These are phyloP conservation scores for Tinea pellionella DNA, from an alignment of 2,888 invertebrate genomes.

Conservation along the genomic window DNA sequence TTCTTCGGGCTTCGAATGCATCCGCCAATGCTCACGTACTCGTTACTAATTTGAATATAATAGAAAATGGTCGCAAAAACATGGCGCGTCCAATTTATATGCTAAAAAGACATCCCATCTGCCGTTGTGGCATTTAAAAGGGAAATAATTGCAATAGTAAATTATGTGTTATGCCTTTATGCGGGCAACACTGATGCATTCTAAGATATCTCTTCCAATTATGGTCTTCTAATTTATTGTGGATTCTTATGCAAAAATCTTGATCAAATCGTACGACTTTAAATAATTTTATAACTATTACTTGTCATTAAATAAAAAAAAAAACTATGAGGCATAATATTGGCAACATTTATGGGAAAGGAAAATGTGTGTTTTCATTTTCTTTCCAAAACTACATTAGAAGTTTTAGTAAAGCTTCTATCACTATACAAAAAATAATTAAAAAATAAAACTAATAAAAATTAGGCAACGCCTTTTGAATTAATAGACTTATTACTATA, in stretches of 20 bases:
- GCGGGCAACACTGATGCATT: slow-evolving; percentile 2
- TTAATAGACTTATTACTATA: no score
- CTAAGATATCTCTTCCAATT: slow-evolving; percentile 6
- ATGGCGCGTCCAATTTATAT: slow-evolving; percentile 41
- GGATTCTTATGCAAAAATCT: not conserved
- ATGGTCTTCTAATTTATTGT: not conserved
- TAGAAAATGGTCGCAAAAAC: slow-evolving; percentile 39
- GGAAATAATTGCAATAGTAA: slow-evolving; percentile 25
- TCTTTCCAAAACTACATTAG: no score
- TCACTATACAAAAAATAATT: no score
- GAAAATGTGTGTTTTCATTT: no score
- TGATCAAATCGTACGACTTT: not conserved
- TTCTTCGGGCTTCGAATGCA: not conserved
- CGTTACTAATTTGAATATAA: slow-evolving; percentile 52
- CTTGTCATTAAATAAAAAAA: no score
- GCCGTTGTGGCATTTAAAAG: slow-evolving; percentile 23
- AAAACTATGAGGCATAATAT: no score
- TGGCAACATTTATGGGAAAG: no score
- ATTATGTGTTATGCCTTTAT: slow-evolving; percentile 7
- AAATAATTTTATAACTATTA: no score
- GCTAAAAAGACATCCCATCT: slow-evolving; percentile 33
- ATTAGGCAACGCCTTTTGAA: no score
- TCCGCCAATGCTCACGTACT: not conserved
- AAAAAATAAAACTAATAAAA: no score
- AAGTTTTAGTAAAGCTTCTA: no score